Evolutionary conservation across 2,888 invertebrate genomes (phyloP).

Genomic region (Cancer borealis): DNA sequence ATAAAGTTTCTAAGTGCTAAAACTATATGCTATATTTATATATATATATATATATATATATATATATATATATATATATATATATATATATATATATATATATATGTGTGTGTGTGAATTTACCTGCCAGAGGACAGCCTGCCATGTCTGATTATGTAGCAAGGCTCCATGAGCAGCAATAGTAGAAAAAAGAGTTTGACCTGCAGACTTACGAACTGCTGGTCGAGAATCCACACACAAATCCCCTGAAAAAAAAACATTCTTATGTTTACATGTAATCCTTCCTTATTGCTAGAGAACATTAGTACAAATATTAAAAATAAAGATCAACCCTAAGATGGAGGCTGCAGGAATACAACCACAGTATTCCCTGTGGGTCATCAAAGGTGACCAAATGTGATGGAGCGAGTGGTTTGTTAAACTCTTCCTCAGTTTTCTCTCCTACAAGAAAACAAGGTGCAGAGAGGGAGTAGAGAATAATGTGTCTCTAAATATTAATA

Average conservation of each 20-base stretch:
- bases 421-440: too few species aligned
- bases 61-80: too few species aligned
- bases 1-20: not conserved
- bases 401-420: too few species aligned
- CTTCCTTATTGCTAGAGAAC: not conserved
- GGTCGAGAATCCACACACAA: constrained; percentile 97
- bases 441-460: too few species aligned
- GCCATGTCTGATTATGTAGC: constrained; percentile 93
- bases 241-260: constrained; percentile 83
- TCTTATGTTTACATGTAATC: not conserved
- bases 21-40: too few species aligned
- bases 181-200: constrained; percentile 98
- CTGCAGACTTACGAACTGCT: constrained; percentile 97
- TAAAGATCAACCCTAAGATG: not conserved
- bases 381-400: too few species aligned
- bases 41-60: too few species aligned
- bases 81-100: not conserved
- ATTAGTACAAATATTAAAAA: not conserved
- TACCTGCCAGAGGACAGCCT: constrained; percentile 93
- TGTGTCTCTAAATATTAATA: too few species aligned
- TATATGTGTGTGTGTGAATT: not conserved
- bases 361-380: too few species aligned
- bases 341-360: too few species aligned
- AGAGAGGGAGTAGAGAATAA: too few species aligned
- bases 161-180: constrained; percentile 96